phyloP scores from a whole-genome alignment of 2,113 vertebrate species.

The Bothrops jararaca region DNA sequence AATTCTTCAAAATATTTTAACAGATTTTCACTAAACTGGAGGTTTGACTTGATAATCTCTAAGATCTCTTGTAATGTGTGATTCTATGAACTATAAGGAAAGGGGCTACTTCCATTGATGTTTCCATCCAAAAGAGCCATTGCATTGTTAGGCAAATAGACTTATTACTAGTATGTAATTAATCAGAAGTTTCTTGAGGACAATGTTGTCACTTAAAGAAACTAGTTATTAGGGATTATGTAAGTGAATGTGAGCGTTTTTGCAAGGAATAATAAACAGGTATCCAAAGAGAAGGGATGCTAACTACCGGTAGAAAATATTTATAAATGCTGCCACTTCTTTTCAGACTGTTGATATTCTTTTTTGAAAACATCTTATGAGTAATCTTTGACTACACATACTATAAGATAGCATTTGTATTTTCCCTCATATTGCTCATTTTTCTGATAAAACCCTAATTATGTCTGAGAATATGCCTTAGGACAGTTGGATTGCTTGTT shows the following conservation, averaged over 20 bases:
- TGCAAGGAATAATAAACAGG: background rate
- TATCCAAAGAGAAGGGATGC: background rate
- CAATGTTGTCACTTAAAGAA: background rate
- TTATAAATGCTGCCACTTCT: background rate
- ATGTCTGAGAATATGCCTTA: background rate
- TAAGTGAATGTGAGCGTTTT: background rate
- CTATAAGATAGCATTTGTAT: background rate
- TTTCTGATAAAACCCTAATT: background rate
- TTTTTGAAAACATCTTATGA: background rate
- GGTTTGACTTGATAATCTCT: background rate
- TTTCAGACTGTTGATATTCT: background rate
- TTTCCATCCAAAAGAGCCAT: background rate
- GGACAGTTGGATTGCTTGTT: background rate
- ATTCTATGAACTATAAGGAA: background rate
- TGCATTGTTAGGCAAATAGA: background rate
- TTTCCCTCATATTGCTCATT: background rate
- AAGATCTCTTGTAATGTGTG: background rate
- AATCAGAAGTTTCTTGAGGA: background rate
- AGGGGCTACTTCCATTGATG: background rate
- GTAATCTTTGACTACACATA: background rate
- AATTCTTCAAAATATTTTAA: background rate
- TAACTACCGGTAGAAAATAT: background rate
- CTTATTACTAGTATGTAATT: background rate
- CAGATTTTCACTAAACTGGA: background rate
- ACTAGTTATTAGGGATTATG: background rate